Percentiles rank a stretch among this genome's conserved stretches.
Evolutionary conservation across 2,113 vertebrate species (phyloP).

Genomic region (Pteruthius melanotis): DNA sequence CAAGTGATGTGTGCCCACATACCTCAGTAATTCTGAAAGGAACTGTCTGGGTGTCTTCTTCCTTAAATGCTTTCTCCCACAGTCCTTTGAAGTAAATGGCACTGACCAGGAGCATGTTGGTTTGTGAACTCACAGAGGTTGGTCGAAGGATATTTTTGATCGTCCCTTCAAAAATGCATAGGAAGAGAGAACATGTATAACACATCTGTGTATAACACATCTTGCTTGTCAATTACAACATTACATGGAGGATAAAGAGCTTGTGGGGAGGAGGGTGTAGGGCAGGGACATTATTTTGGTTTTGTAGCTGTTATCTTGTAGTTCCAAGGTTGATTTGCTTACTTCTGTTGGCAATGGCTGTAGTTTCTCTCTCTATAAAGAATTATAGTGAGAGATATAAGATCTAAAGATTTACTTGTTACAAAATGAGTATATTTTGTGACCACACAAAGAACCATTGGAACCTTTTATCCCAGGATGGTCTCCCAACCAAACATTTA

Average conservation of each 20-base stretch:
- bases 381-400: not conserved
- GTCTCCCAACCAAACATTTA: not conserved
- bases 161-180: conserved; percentile 65
- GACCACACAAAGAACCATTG: not conserved
- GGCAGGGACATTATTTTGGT: not conserved
- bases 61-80: conserved; percentile 45
- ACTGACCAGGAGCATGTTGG: conserved; percentile 73
- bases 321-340: not conserved
- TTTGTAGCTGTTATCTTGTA: not conserved
- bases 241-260: not conserved
- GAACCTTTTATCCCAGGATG: not conserved
- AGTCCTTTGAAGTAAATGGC: conserved; percentile 30
- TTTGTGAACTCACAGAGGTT: conserved; percentile 67
- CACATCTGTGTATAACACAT: not conserved
- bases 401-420: not conserved
- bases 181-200: not conserved
- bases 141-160: conserved; percentile 79
- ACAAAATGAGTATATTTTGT: not conserved
- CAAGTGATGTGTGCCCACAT: not conserved
- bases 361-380: not conserved
- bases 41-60: conserved; percentile 17
- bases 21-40: conserved; percentile 48
- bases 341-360: not conserved
- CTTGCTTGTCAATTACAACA: not conserved
- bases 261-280: not conserved